Evolutionary conservation across 2,888 invertebrate genomes (phyloP).

Genomic region (Acanthoscelides obtectus): DNA sequence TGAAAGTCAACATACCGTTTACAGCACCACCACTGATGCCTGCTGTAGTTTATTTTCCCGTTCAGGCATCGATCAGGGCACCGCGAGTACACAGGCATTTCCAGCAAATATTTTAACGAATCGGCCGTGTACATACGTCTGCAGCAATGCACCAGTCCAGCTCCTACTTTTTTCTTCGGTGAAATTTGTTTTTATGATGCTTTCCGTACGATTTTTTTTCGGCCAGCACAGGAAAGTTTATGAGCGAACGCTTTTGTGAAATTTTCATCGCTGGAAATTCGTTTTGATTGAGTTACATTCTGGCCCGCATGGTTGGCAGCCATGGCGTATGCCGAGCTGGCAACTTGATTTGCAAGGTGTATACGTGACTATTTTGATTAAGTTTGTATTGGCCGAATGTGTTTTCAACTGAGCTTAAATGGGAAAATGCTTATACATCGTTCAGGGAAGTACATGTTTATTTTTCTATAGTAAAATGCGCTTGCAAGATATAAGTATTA

Average conservation of each 20-base stretch:
- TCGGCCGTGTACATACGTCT: not conserved
- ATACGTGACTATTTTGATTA: not conserved
- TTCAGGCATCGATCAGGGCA: not conserved
- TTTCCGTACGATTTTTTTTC: not conserved
- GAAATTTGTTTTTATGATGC: not conserved
- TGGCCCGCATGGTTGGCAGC: not conserved
- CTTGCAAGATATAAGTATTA: too few relatives aligned
- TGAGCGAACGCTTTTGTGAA: not conserved
- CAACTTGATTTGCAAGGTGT: not conserved
- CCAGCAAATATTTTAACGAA: not conserved
- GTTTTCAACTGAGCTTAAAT: not conserved
- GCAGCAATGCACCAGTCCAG: not conserved
- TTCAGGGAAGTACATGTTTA: too few relatives aligned
- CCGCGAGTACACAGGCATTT: not conserved
- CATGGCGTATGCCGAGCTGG: not conserved
- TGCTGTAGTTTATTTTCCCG: not conserved
- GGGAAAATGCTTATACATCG: too few relatives aligned
- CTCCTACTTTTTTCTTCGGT: not conserved
- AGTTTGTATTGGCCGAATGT: not conserved
- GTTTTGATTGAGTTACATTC: not conserved
- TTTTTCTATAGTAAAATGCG: too few relatives aligned
- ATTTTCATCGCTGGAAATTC: not conserved
- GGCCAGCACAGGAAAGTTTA: not conserved
- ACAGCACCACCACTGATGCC: not conserved
- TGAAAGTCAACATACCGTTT: too few relatives aligned